Evolutionary conservation across 2,888 invertebrate genomes (phyloP).

Genomic region (Dryobota labecula): DNA sequence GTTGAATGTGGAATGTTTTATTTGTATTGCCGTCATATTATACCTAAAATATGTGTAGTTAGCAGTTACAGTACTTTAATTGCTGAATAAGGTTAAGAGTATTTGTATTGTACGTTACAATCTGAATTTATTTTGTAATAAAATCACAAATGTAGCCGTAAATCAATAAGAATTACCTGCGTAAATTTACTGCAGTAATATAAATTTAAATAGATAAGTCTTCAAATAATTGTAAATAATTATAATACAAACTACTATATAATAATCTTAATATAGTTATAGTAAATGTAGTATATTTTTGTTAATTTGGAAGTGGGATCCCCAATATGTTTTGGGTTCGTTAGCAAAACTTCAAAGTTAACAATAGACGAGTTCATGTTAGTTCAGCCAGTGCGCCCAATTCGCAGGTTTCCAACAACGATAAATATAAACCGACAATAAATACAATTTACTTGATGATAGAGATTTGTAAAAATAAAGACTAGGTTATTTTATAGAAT

Average conservation of each 20-base stretch:
- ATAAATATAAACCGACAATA: neutral
- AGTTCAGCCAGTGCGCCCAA: neutral
- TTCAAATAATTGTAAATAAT: neutral
- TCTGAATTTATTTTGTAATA: neutral
- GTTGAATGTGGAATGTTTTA: neutral
- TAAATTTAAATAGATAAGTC: neutral
- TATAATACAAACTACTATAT: neutral
- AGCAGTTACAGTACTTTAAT: neutral
- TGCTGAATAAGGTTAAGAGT: neutral
- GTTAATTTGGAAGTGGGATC: neutral
- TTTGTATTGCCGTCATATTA: neutral
- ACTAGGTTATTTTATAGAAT: neutral
- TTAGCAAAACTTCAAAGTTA: neutral
- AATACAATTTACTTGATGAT: neutral
- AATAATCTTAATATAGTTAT: neutral
- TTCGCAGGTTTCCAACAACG: neutral
- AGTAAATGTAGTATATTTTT: neutral
- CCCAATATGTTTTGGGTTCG: neutral
- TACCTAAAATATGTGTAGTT: no score
- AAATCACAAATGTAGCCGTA: neutral
- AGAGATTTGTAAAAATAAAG: neutral
- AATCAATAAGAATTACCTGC: neutral
- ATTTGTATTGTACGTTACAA: neutral
- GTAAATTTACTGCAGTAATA: neutral
- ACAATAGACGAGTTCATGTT: neutral